Percentiles rank a stretch among this genome's conserved stretches.
Evolutionary conservation across 2,888 invertebrate species (phyloP).

Genomic region (Trisateles emortualis): DNA sequence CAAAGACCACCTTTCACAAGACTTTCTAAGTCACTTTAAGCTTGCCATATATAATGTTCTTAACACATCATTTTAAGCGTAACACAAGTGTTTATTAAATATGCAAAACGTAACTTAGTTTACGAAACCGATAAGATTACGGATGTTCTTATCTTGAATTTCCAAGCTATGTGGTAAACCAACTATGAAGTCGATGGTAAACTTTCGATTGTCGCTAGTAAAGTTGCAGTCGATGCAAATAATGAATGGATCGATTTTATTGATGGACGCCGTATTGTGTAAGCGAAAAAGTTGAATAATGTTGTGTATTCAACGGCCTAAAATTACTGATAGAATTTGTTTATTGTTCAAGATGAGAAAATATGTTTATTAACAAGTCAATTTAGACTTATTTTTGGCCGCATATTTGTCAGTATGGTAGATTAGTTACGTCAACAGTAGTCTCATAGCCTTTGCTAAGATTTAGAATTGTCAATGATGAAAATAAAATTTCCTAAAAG

Average conservation of each 20-base stretch:
- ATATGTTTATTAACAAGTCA: no score
- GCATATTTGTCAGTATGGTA: no score
- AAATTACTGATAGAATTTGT: no score
- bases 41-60: not conserved
- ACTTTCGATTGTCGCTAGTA: constrained; percentile 27
- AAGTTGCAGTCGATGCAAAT: not conserved
- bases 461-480: no score
- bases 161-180: constrained; percentile 34
- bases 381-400: no score
- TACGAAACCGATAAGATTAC: constrained; percentile 42
- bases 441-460: no score
- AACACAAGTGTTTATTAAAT: constrained; percentile 54
- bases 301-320: not conserved
- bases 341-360: no score
- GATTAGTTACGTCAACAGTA: no score
- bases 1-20: not conserved
- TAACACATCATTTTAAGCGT: constrained; percentile 12
- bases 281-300: not conserved
- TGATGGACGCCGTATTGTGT: not conserved
- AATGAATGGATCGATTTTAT: constrained; percentile 16
- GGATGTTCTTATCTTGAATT: constrained; percentile 47
- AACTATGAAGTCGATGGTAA: constrained; percentile 38
- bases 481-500: no score
- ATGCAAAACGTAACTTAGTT: constrained; percentile 47
- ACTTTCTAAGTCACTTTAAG: not conserved